Evolutionary conservation across 2,113 vertebrate genomes (phyloP).

Genomic region (Uria lomvia): DNA sequence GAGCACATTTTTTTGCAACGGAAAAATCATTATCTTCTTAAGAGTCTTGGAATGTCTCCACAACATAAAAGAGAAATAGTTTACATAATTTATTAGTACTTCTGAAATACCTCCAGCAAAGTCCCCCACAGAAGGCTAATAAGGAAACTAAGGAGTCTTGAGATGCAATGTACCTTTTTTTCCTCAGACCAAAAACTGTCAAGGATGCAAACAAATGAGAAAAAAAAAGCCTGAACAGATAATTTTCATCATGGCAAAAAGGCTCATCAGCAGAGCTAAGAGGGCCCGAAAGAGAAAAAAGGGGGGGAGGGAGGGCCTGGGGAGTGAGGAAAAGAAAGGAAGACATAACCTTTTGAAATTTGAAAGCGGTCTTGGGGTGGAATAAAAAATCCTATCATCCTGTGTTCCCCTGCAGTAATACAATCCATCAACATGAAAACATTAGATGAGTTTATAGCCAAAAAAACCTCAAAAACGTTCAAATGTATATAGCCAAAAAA

Average conservation of each 20-base stretch:
- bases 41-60: neutral
- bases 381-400: accelerated
- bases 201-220: neutral
- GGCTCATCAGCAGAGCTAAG: neutral
- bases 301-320: accelerated
- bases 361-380: neutral
- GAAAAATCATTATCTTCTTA: neutral
- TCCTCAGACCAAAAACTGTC: neutral
- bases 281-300: neutral
- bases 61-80: neutral
- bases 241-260: neutral
- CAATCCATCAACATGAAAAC: neutral
- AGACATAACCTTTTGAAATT: neutral
- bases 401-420: accelerated
- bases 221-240: neutral
- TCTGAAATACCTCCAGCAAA: neutral
- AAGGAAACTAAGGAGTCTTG: neutral
- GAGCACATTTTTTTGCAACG: neutral
- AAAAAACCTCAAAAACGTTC: accelerated
- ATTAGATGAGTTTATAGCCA: neutral
- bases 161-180: neutral
- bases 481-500: neutral
- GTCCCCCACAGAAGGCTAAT: neutral
- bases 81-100: neutral
- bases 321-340: neutral